Conservation (phyloP, 1,140 invertebrate species). For the Zaprionus kolodkinae region DNA sequence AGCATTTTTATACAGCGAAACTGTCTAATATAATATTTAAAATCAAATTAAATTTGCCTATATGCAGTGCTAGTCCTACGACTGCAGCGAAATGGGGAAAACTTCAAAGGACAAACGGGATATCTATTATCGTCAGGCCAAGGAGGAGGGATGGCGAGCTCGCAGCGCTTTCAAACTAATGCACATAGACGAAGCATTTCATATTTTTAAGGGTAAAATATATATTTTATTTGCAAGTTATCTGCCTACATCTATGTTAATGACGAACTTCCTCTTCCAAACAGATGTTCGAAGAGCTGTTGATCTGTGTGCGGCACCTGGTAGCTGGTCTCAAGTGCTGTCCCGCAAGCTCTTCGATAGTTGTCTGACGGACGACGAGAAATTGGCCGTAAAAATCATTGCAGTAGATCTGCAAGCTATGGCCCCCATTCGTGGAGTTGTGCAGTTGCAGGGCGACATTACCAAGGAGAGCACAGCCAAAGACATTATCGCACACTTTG, state of each 20-base stretch:
- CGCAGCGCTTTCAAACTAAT: conserved; percentile 99
- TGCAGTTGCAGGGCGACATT: conserved; percentile 98
- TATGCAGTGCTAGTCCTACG: neutral
- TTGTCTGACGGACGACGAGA: conserved; percentile 84
- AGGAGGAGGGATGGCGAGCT: conserved; percentile 99
- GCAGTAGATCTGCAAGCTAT: conserved; percentile 99
- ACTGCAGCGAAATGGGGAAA: conserved; percentile 92
- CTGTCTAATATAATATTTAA: neutral
- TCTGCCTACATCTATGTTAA: neutral
- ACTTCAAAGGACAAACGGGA: conserved; percentile 99
- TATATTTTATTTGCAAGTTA: neutral
- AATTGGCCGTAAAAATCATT: conserved; percentile 93
- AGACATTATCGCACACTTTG: conserved; percentile 95
- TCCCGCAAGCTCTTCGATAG: conserved; percentile 89
- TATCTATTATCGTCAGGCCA: conserved; percentile 98
- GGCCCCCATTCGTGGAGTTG: conserved; percentile 97
- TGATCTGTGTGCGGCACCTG: conserved; percentile 98
- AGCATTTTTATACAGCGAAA: neutral
- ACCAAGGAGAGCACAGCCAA: conserved; percentile 96
- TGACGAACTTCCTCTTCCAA: neutral
- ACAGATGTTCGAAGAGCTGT: conserved; percentile 96
- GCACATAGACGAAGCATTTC: conserved; percentile 98
- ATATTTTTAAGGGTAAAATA: conserved; percentile 92
- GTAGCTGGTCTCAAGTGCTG: conserved; percentile 99
- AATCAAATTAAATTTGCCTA: neutral